These are phyloP conservation scores for Pelodiscus sinensis DNA, from an alignment of 2,113 vertebrate species.

Conservation along the genomic window DNA sequence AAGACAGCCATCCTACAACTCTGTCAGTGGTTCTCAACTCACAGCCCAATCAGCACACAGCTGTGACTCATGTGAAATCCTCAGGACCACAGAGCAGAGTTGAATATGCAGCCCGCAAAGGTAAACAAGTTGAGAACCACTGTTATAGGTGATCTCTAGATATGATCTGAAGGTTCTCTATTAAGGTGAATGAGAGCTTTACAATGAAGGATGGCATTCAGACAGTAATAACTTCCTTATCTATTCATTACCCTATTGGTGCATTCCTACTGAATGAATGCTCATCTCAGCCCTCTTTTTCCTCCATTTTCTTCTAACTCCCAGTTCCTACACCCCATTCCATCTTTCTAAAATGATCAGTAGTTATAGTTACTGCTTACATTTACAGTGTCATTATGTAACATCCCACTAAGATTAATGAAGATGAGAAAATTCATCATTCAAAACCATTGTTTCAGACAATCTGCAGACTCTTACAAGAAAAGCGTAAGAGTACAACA, in stretches of 20 bases:
- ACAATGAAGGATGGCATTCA: not conserved
- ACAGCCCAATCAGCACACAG: no score
- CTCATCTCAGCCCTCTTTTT: not conserved
- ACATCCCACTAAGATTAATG: not conserved
- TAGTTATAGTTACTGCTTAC: not conserved
- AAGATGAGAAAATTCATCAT: not conserved
- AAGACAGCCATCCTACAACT: not conserved
- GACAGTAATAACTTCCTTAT: not conserved
- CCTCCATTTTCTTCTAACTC: not conserved
- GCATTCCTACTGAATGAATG: rapidly evolving
- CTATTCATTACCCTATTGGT: not conserved
- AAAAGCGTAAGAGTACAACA: not conserved
- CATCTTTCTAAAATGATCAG: not conserved
- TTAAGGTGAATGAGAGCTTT: not conserved
- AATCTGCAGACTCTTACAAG: not conserved
- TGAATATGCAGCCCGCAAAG: no score
- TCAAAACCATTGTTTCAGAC: not conserved
- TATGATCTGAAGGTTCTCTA: not conserved
- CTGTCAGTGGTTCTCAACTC: no score
- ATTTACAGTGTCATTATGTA: not conserved
- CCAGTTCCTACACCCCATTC: not conserved
- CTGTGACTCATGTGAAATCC: no score
- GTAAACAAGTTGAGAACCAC: no score
- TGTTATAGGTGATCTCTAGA: not conserved
- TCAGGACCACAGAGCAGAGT: no score